phyloP scores from a whole-genome alignment of 2,797 vertebrate species.

The Columba guinea region DNA sequence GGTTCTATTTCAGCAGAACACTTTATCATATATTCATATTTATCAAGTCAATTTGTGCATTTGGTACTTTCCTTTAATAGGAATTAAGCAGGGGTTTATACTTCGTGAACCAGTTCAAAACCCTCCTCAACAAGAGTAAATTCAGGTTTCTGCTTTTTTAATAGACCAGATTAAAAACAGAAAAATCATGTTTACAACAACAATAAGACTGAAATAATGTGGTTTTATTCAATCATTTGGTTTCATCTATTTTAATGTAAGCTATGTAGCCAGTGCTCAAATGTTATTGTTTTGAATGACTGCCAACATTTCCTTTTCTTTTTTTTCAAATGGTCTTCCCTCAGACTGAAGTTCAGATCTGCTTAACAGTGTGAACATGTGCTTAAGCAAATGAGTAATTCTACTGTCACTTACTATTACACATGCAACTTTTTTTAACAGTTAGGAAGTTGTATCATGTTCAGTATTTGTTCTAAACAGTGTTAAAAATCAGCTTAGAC shows the following conservation, averaged over 20 bases:
- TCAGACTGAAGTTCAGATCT: conserved; percentile 7
- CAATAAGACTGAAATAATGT: background rate
- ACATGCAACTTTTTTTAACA: conserved; percentile 43
- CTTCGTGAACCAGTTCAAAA: background rate
- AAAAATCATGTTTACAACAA: background rate
- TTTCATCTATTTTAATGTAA: background rate
- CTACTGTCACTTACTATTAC: conserved; percentile 15
- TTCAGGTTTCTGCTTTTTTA: background rate
- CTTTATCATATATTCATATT: background rate
- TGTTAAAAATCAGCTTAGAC: conserved; percentile 39
- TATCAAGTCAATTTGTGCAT: background rate
- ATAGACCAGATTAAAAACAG: background rate
- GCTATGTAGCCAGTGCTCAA: background rate
- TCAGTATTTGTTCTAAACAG: conserved; percentile 45
- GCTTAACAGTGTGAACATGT: background rate
- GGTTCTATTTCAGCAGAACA: background rate
- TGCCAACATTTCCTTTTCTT: background rate
- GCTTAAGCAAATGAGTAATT: conserved; percentile 16
- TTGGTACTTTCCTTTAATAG: background rate
- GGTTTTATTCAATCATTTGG: background rate
- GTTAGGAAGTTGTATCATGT: conserved; percentile 55
- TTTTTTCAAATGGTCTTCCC: background rate
- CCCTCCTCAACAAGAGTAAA: background rate
- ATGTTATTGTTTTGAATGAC: background rate
- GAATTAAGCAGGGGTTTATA: background rate